Evolutionary conservation across 2,113 vertebrate genomes (phyloP).

Genomic region (Columba livia): DNA sequence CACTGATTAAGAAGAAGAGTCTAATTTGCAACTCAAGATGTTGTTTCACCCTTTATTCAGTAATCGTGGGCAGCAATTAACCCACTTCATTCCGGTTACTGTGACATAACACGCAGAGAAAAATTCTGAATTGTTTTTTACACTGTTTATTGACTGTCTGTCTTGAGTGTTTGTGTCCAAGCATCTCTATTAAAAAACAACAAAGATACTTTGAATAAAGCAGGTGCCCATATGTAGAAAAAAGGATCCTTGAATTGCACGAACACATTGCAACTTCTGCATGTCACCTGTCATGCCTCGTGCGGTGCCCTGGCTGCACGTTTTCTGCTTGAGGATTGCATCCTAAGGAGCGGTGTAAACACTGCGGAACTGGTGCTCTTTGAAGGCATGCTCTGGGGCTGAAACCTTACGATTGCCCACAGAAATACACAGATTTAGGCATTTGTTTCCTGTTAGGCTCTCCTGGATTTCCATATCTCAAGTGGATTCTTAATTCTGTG

Average conservation of each 20-base stretch:
- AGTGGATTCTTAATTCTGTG: background rate
- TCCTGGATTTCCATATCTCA: background rate
- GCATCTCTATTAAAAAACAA: too few species aligned
- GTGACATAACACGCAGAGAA: background rate
- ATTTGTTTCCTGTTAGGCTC: background rate
- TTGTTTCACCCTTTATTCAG: background rate
- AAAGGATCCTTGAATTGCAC: background rate
- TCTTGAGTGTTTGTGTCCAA: background rate
- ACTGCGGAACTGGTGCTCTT: background rate
- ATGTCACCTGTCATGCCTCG: background rate
- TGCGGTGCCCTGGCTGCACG: background rate
- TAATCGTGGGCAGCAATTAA: background rate
- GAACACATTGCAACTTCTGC: background rate
- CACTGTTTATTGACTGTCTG: background rate
- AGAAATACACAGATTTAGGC: background rate
- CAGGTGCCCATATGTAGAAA: background rate
- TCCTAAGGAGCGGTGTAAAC: background rate
- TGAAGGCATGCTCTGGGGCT: rapidly evolving
- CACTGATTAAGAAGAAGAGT: background rate
- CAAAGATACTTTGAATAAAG: background rate
- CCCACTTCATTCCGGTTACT: background rate
- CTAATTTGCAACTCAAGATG: background rate
- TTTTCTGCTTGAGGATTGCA: background rate
- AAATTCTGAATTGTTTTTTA: background rate
- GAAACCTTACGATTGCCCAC: background rate